Base-by-base conservation (phyloP, 2,888 invertebrate species). In the Scaptomyza parva region DNA sequence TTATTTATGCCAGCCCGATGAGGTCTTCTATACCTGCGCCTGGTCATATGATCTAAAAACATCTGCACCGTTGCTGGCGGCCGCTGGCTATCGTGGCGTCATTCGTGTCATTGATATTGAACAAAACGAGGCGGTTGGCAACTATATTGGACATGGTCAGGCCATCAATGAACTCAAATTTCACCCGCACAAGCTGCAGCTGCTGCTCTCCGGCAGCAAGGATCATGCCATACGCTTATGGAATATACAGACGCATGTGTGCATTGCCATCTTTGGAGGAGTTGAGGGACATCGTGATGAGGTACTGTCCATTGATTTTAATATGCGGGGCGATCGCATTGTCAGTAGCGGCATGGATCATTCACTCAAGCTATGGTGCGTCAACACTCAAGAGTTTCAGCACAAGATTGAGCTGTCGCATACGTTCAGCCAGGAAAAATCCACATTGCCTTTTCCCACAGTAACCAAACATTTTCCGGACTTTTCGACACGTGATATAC, bases 261-360 rank as follows among this genome's bases (percentile, higher is more conserved):
- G 98, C 89, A 96, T 99, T 62, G 98, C 97, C 0, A 98, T 99
- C 67, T 97, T 99, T 90, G 98, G 98, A 9, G 99, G 99, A 0
- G 98, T 98, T 0, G 99, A 99, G 91, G 99, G 98, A 0, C 99
- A 99, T 89, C 94, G 98, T 47, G 97, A 96, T 93, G 98, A 96
- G 93, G 98, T 96, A 62, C 93, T 94, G 61, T 98, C 95, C 92
- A 96, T 96, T 17, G 97, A 97, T 91, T 98, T 96, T 92, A 97
- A 96, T 92, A 94, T 94, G 91, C 94, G 94, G 83, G 99, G 95
- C 54, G 94, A 95, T 74, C 93, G 96, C 53, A 97, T 99, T 54
- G 97, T 98, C 92, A 98, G 99, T 0, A 98, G 98, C 89, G 98
- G 99, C 2, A 99, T 99, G 98, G 99, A 99, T 90, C 99, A 99